Percentiles rank a stretch among this genome's conserved stretches.
These are phyloP conservation scores for Drosophila glabriapex DNA, from an alignment of 2,888 invertebrate genomes.

Conservation along the genomic window DNA sequence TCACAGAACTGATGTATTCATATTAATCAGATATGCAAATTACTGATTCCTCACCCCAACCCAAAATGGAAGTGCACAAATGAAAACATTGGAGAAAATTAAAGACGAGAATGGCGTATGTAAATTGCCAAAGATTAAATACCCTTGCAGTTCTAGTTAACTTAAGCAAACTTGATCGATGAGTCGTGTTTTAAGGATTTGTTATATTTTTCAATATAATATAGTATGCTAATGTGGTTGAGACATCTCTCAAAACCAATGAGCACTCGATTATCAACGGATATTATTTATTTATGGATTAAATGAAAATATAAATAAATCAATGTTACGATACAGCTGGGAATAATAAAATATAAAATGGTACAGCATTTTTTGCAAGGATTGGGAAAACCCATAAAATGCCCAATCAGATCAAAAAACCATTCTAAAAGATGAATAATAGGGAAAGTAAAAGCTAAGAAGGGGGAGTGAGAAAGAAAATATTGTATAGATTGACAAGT, in stretches of 20 bases:
- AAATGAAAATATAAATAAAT: neutral
- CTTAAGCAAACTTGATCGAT: neutral
- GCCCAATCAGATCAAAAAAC: neutral
- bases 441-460: neutral
- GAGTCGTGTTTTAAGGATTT: neutral
- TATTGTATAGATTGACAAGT: neutral
- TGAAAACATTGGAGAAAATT: conserved; percentile 4
- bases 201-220: neutral
- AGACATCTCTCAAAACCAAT: neutral
- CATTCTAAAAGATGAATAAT: neutral
- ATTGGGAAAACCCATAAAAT: neutral
- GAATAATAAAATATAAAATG: neutral
- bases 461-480: neutral
- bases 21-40: conserved; percentile 83
- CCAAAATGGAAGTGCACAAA: conserved; percentile 44
- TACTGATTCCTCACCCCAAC: conserved; percentile 29
- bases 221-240: neutral
- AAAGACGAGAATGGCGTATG: neutral
- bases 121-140: neutral
- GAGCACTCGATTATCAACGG: too few species aligned
- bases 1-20: conserved; percentile 72
- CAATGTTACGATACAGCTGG: neutral
- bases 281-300: neutral
- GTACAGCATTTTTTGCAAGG: neutral
- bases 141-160: neutral